Evolutionary conservation across 2,113 vertebrate species (phyloP).

Genomic region (Upupa epops): DNA sequence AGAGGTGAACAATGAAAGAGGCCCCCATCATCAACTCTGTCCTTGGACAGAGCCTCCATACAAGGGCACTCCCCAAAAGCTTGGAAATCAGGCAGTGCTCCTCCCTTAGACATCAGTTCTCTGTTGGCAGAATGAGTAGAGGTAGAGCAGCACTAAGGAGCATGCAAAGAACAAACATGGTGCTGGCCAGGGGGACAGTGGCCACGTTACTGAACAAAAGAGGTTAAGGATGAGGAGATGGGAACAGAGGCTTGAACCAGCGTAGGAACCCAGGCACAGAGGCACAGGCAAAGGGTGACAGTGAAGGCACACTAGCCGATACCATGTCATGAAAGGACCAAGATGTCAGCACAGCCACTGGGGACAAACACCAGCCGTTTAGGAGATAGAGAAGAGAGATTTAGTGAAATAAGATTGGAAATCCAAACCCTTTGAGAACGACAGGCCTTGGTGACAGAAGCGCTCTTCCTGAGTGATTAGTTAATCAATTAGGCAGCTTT

Average conservation of each 20-base stretch:
- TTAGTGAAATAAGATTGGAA: not conserved
- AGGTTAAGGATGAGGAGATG: not conserved
- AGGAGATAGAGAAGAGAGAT: not conserved
- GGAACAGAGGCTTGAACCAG: not conserved
- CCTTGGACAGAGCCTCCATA: not conserved
- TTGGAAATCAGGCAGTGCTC: not conserved
- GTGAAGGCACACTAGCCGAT: not conserved
- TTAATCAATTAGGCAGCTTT: slow-evolving; percentile 1
- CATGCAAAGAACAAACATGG: not conserved
- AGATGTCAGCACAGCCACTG: not conserved
- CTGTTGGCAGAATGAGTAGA: not conserved
- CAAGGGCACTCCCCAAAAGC: not conserved
- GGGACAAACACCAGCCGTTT: not conserved
- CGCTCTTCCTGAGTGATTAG: not conserved
- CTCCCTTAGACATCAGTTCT: not conserved
- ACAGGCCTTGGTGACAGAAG: not conserved
- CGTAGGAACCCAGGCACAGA: not conserved
- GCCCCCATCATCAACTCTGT: not conserved
- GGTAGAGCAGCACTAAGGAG: not conserved
- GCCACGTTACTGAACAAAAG: not conserved
- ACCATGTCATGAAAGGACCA: not conserved
- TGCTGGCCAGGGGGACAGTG: not conserved
- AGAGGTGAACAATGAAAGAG: not conserved
- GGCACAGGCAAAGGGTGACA: not conserved
- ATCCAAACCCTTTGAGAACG: not conserved